Evolutionary conservation across 2,113 vertebrate genomes (phyloP), one percentile per base, ranked within the genome.

Genomic region (Rhinolophus ferrumequinum): DNA sequence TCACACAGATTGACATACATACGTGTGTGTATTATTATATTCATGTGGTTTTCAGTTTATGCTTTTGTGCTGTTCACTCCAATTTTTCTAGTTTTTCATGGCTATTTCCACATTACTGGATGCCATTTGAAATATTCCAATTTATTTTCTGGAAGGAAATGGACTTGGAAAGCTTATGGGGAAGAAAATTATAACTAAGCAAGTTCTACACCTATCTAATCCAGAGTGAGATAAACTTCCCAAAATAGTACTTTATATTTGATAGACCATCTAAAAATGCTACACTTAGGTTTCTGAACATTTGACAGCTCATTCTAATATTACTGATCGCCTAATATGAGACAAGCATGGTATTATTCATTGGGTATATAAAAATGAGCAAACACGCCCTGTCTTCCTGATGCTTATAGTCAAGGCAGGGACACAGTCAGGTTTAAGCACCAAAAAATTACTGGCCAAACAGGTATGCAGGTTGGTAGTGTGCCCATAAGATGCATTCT

Each of bases 131-230:
- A 91, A 87, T 21, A 8, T 82, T 60, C 58, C 50, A 18, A 75
- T 75, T 79, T 90, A 85, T 35, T 79, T 93, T 87, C 67, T 87
- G 28, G 26, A 91, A 24, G 28, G 66, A 91, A 87, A 54, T 67
- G 5, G 50, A 82, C 35, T 44, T 82, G 1, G 26, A 91, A 60
- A 50, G 12, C 13, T 80, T 76, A 76, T 26, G 24, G 50, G 80
- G 24, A 54, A 86, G 69, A 90, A 81, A 90, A 82, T 15, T 26
- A 0, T 75, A 76, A 60, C 47, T n/a, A 79, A 50, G 21, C 33
- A 81, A 93, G 28, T 0, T 9, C 50, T 91, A 96, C 84, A 66
- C 8, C 22, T 21, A 80, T 21, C 26, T 80, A 86, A 94, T 47
- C 26, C n/a, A 82, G 5, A 87, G 9, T 82, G 50, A 91, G 6